Conservation (phyloP, 2,888 invertebrate species). For the Acleris sparsana region DNA sequence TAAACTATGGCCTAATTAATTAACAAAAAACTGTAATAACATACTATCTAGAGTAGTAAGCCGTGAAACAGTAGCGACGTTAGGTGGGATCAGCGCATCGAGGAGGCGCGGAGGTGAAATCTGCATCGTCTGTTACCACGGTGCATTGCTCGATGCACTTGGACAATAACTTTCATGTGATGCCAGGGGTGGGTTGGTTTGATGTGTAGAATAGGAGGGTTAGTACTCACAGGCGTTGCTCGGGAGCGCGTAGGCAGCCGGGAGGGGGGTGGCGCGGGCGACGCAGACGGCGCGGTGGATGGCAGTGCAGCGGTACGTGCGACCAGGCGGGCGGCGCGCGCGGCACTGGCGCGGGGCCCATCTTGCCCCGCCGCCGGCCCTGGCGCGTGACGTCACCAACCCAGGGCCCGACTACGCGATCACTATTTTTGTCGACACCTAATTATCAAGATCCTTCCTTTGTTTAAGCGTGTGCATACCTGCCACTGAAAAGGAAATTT, state of each 20-base stretch:
- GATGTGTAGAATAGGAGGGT: constrained; percentile 40
- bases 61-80: constrained; percentile 29
- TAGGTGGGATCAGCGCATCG: constrained; percentile 41
- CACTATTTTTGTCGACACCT: constrained; percentile 81
- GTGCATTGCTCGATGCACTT: constrained; percentile 62
- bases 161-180: constrained; percentile 56
- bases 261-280: constrained; percentile 46
- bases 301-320: constrained; percentile 58
- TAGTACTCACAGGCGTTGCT: constrained; percentile 56
- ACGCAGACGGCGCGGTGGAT: constrained; percentile 49
- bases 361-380: constrained; percentile 81
- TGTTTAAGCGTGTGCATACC: constrained; percentile 57
- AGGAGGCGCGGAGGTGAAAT: constrained; percentile 69
- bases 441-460: constrained; percentile 81
- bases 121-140: constrained; percentile 62
- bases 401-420: constrained; percentile 77
- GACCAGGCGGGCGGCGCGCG: constrained; percentile 80
- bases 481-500: constrained; percentile 67
- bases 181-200: constrained; percentile 29
- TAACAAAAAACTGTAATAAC: constrained; percentile 27
- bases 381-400: constrained; percentile 82
- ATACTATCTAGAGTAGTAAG: constrained; percentile 39
- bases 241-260: constrained; percentile 50
- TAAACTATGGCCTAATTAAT: constrained; percentile 55
- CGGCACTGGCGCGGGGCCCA: constrained; percentile 83